phyloP scores from a whole-genome alignment of 2,797 vertebrate species.

The Ficedula albicollis region DNA sequence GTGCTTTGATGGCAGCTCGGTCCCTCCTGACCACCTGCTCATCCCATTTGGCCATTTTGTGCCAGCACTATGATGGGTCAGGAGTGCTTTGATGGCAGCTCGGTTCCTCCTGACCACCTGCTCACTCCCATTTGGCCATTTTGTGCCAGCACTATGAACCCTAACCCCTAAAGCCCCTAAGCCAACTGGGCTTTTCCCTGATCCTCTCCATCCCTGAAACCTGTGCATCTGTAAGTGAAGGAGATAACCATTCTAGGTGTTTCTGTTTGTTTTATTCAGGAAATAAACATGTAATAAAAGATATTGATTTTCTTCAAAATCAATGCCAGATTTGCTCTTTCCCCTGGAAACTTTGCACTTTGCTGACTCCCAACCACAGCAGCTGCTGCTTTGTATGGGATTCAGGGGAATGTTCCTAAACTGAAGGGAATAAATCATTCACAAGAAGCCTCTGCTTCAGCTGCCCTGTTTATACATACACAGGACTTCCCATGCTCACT shows the following conservation, averaged over 20 bases:
- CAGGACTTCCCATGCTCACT: not conserved
- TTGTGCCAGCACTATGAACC: not conserved
- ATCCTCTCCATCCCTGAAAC: not conserved
- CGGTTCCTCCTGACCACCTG: accelerated
- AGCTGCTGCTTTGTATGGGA: not conserved
- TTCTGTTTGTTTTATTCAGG: not conserved
- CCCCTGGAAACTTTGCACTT: not conserved
- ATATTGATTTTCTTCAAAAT: not conserved
- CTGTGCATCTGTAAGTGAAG: not conserved
- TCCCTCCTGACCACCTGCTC: not conserved
- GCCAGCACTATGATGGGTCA: not conserved
- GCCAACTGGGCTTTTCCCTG: not conserved
- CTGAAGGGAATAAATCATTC: not conserved
- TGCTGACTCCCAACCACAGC: not conserved
- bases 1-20: not conserved
- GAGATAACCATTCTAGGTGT: not conserved
- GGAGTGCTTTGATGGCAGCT: not conserved
- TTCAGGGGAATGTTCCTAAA: not conserved
- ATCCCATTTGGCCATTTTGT: not conserved
- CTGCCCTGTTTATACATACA: not conserved
- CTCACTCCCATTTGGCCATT: not conserved
- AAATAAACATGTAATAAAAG: not conserved
- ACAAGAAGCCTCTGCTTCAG: not conserved
- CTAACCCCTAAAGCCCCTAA: not conserved
- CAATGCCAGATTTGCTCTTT: not conserved